Conservation (phyloP, 2,113 vertebrate genomes). For the Nerophis lumbriciformis region DNA sequence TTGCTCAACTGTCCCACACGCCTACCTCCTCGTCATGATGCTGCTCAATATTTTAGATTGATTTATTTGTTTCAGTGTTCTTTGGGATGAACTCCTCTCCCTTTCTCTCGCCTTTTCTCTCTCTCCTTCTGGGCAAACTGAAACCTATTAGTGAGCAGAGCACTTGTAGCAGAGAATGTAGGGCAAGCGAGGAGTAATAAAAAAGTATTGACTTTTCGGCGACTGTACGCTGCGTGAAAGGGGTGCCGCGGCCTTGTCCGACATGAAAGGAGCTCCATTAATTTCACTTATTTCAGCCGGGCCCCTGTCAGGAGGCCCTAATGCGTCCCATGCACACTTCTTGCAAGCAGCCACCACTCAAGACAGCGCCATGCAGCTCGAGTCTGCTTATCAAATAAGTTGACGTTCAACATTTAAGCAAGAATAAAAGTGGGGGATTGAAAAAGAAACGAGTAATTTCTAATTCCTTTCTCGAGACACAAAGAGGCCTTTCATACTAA, state of each 20-base stretch:
- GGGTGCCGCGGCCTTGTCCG: slow-evolving; percentile 83
- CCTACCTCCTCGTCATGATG: slow-evolving; percentile 58
- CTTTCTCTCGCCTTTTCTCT: slow-evolving; percentile 41
- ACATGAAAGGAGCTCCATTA: slow-evolving; percentile 87
- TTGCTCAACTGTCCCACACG: slow-evolving; percentile 37
- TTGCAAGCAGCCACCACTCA: slow-evolving; percentile 72
- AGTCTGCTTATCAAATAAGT: slow-evolving; percentile 72
- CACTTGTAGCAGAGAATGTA: slow-evolving; percentile 86
- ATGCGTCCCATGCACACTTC: slow-evolving; percentile 82
- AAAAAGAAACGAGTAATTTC: slow-evolving; percentile 48
- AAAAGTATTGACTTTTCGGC: slow-evolving; percentile 90
- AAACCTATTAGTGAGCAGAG: slow-evolving; percentile 84
- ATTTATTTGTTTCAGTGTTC: slow-evolving; percentile 84
- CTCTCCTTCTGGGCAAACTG: slow-evolving; percentile 73
- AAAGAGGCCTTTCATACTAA: slow-evolving; percentile 53
- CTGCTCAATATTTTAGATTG: slow-evolving; percentile 80
- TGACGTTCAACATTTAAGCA: slow-evolving; percentile 78
- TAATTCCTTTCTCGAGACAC: slow-evolving; percentile 51
- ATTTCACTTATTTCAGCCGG: slow-evolving; percentile 89
- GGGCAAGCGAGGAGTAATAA: slow-evolving; percentile 86
- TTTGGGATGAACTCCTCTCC: slow-evolving; percentile 80
- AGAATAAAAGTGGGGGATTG: slow-evolving; percentile 14
- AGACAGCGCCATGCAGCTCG: slow-evolving; percentile 70
- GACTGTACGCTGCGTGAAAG: slow-evolving; percentile 86
- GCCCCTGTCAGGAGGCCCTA: slow-evolving; percentile 80